These are phyloP conservation scores for Coregonus suidteri DNA, from an alignment of 2,797 vertebrate genomes.

Conservation along the genomic window DNA sequence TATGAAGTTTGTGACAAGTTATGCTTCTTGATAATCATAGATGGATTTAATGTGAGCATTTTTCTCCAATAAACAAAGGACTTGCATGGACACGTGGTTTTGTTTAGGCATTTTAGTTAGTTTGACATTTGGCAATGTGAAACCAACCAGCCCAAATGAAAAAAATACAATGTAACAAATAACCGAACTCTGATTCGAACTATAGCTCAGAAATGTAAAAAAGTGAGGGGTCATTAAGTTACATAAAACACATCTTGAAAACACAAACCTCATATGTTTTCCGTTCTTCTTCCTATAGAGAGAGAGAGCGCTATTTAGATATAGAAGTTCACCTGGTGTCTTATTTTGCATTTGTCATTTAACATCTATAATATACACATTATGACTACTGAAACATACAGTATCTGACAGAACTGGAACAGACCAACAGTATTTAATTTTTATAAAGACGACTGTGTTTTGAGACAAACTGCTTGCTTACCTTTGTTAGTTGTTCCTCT, in stretches of 20 bases:
- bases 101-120: no score
- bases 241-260: slow-evolving; percentile 24
- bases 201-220: not conserved
- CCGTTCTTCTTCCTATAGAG: slow-evolving; percentile 68
- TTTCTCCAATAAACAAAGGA: not conserved
- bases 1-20: not conserved
- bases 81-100: no score
- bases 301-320: slow-evolving; percentile 27
- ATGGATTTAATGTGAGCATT: not conserved
- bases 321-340: slow-evolving; percentile 20
- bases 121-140: no score
- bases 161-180: not conserved
- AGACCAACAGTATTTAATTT: not conserved
- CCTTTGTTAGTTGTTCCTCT: slow-evolving; percentile 91
- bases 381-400: not conserved
- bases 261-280: slow-evolving; percentile 72
- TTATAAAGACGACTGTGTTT: not conserved
- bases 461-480: slow-evolving; percentile 58
- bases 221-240: not conserved
- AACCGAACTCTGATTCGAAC: not conserved
- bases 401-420: not conserved
- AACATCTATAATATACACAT: not conserved
- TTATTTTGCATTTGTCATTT: not conserved
- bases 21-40: not conserved
- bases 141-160: not conserved